Base-by-base conservation (phyloP, 2,113 vertebrate genomes). In the Neoarius graeffei region DNA sequence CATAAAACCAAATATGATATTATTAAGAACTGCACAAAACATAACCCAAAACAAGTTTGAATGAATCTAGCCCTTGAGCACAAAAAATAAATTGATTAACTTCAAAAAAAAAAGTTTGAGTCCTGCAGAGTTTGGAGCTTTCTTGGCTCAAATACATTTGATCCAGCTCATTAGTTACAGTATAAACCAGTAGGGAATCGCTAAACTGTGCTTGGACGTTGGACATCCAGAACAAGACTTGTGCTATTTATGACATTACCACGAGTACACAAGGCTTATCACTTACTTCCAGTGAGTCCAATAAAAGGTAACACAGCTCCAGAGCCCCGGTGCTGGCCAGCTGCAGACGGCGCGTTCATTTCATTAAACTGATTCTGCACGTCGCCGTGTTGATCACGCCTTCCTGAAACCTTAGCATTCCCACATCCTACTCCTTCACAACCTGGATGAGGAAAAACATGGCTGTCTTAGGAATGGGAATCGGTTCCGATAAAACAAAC, bases 281-380 rank as follows among this genome's bases (percentile, higher is more conserved):
- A 84, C 82, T 89, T 92, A 90, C 88, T 91, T 79, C 83, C 86
- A 85, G 88, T 93, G 23, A 94, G 83, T 3, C 88, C 91, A 88
- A 92, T 83, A 84, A 95, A 91, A 42, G 81, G 90, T 60, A 92
- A 25, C 25, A 64, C 84, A 62, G 87, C 67, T 30, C 50, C 90
- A 3, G 91, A 42, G 64, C 90, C 81, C 23, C 82, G 60, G 13
- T 87, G 74, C 35, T 90, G 90, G 19, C 84, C 82, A 54, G 87
- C 86, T 23, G 83, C 85, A 4, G 83, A 76, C 6, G 54, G 91
- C 23, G 82, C 62, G 64, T 94, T 93, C 91, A 92, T 91, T 59
- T 90, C 89, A 19, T 91, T 91, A 84, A 94, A 93, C 66, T 92
- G 89, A 20, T 90, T 90, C 59, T 91, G 54, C 35, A 85, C 88